Percentiles rank a stretch among this genome's conserved stretches.
These are phyloP conservation scores for Apodemus speciosus DNA, from an alignment of 2,113 vertebrate species.

Conservation along the genomic window DNA sequence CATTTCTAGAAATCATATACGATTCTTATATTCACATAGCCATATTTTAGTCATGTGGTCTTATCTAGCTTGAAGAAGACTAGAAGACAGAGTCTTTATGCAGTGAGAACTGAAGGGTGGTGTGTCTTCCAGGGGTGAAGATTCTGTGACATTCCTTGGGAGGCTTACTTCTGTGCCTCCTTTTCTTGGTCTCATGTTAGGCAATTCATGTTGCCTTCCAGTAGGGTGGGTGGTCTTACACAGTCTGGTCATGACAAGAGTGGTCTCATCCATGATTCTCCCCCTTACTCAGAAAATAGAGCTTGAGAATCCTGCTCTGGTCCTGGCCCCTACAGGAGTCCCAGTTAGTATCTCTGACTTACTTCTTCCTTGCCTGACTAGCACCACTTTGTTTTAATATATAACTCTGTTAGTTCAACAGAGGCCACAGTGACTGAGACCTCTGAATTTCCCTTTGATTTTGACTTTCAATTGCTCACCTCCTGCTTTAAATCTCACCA, in stretches of 20 bases:
- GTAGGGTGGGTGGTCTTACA: not conserved
- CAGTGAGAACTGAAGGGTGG: not conserved
- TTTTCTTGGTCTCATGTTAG: not conserved
- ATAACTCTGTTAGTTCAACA: not conserved
- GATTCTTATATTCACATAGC: not conserved
- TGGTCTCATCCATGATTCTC: not conserved
- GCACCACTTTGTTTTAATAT: not conserved
- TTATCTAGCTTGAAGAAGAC: not conserved
- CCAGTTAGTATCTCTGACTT: not conserved
- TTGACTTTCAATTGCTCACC: not conserved
- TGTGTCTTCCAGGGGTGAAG: not conserved
- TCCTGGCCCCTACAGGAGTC: fast-evolving
- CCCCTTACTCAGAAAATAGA: not conserved
- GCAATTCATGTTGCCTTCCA: not conserved
- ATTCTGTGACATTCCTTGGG: not conserved
- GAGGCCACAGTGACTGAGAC: not conserved
- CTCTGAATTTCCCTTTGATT: not conserved
- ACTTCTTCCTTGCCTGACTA: not conserved
- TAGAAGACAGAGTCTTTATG: not conserved
- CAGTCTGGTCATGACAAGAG: not conserved
- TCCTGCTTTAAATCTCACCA: not conserved
- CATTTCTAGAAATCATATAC: not conserved
- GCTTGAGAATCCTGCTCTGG: not conserved
- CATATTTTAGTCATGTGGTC: not conserved
- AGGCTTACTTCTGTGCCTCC: not conserved